Evolutionary conservation across 2,113 vertebrate species (phyloP).

Genomic region (Formicarius rufipectus): DNA sequence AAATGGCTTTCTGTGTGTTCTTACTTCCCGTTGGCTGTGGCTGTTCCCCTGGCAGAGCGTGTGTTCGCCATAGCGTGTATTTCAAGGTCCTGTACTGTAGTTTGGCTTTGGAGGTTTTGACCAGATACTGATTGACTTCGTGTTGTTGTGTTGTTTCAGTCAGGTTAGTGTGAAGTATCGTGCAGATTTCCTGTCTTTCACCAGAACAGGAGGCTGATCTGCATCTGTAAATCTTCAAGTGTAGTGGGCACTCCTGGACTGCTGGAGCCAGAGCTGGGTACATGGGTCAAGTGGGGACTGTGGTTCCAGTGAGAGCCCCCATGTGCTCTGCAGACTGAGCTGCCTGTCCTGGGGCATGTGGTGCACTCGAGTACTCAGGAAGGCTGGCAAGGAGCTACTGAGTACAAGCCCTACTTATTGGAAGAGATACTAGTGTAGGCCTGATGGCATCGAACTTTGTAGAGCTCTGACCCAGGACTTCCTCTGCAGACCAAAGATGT

Average conservation of each 20-base stretch:
- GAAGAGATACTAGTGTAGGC: not conserved
- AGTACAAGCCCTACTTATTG: not conserved
- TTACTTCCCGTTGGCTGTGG: not conserved
- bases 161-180: not conserved
- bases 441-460: not conserved
- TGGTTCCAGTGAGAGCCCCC: not conserved
- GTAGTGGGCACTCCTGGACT: not conserved
- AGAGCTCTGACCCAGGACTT: not conserved
- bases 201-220: not conserved
- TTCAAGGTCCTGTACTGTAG: not conserved
- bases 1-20: not conserved
- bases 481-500: not conserved
- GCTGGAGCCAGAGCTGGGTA: not conserved
- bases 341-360: too few relatives aligned
- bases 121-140: not conserved
- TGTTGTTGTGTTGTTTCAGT: not conserved
- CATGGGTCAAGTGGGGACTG: not conserved
- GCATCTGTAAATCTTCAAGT: not conserved
- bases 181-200: not conserved
- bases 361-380: accelerated
- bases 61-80: not conserved
- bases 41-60: not conserved
- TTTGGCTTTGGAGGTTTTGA: not conserved
- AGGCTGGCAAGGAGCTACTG: not conserved
- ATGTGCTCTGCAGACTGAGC: not conserved